A percentile compares a stretch with the other conserved stretches of the same genome.
These are phyloP conservation scores for Muraenolepis orangiensis DNA, from an alignment of 2,797 vertebrate genomes.

Conservation along the genomic window DNA sequence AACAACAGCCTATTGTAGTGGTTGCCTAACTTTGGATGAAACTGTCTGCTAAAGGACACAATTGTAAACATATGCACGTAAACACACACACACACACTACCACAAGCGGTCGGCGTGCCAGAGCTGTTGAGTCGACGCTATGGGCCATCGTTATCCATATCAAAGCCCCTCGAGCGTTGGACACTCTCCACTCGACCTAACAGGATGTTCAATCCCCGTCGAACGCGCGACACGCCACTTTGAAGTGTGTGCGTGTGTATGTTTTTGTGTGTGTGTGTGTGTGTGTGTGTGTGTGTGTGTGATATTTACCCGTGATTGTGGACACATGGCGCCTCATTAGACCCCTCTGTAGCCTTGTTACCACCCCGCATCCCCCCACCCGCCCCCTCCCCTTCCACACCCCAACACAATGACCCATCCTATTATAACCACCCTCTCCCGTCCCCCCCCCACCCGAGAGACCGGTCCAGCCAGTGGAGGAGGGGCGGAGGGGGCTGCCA, in stretches of 20 bases:
- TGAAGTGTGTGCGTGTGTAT: slow-evolving; percentile 42
- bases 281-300: slow-evolving; percentile 29
- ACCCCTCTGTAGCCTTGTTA: slow-evolving; percentile 28
- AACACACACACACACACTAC: slow-evolving; percentile 6
- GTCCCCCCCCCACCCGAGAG: not conserved
- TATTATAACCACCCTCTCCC: not conserved
- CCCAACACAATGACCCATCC: slow-evolving; percentile 58
- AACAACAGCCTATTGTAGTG: not conserved
- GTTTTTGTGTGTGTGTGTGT: slow-evolving; percentile 26
- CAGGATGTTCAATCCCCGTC: slow-evolving; percentile 46
- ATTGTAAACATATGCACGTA: not conserved
- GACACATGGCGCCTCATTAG: slow-evolving; percentile 66
- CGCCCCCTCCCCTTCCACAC: not conserved
- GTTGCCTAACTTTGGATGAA: not conserved
- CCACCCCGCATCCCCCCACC: too few species aligned
- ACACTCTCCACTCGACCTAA: slow-evolving; percentile 54
- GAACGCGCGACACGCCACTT: slow-evolving; percentile 23
- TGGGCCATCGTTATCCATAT: slow-evolving; percentile 33
- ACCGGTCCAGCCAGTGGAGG: not conserved
- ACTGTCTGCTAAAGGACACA: not conserved
- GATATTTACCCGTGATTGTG: slow-evolving; percentile 53
- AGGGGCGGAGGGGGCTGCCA: slow-evolving; percentile 38
- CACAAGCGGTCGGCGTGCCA: not conserved
- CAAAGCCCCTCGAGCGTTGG: slow-evolving; percentile 39
- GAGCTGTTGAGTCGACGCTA: slow-evolving; percentile 14